Conservation (phyloP, 2,888 invertebrate genomes). For the Drosophila sordidula region DNA sequence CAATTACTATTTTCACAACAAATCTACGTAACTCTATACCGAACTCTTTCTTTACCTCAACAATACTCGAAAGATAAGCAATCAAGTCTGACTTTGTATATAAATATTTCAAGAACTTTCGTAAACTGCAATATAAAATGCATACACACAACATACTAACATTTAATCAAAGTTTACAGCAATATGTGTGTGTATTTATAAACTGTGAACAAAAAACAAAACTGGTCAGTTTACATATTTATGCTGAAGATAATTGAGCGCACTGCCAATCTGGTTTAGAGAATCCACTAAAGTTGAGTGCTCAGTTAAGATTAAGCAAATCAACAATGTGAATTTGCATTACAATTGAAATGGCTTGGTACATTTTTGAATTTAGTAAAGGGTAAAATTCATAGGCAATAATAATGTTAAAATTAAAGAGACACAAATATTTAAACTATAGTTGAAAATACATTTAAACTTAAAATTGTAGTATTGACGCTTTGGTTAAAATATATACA, state of each 20-base stretch:
- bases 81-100: constrained; percentile 84
- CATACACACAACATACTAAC: constrained; percentile 17
- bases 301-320: constrained; percentile 27
- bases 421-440: constrained; percentile 29
- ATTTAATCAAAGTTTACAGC: constrained; percentile 52
- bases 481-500: constrained; percentile 44
- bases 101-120: constrained; percentile 72
- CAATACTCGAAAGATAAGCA: constrained; percentile 72
- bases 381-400: constrained; percentile 65
- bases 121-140: constrained; percentile 26
- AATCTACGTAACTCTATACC: constrained; percentile 57
- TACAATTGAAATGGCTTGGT: constrained; percentile 21
- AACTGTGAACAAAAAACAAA: constrained; percentile 17
- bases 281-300: constrained; percentile 47
- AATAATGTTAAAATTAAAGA: constrained; percentile 47
- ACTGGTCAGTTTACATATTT: constrained; percentile 15
- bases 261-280: constrained; percentile 47
- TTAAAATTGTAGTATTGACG: constrained; percentile 41
- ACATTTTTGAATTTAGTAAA: constrained; percentile 61
- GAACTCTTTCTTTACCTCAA: constrained; percentile 74
- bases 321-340: constrained; percentile 33
- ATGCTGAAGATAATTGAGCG: constrained; percentile 44
- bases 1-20: constrained; percentile 47
- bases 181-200: constrained; percentile 36
- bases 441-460: constrained; percentile 36